These are phyloP conservation scores for Cavia aperea DNA, from an alignment of 2,113 vertebrate species.

Conservation along the genomic window DNA sequence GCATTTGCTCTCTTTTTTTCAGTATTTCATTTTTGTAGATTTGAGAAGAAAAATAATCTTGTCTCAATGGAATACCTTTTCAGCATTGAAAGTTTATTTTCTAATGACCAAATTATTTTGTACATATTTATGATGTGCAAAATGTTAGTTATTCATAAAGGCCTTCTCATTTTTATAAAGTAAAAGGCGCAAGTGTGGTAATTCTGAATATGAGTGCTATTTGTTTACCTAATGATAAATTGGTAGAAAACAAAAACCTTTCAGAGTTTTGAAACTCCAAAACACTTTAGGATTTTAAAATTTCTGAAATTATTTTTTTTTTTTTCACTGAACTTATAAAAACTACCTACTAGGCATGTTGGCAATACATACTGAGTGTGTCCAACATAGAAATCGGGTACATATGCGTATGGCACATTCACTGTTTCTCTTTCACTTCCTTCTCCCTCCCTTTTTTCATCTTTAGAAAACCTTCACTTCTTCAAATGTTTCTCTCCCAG, in stretches of 20 bases:
- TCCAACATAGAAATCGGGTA: not conserved
- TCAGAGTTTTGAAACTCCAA: not conserved
- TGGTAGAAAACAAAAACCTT: not conserved
- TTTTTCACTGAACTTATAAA: not conserved
- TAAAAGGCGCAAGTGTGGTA: not conserved
- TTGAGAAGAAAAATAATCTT: not conserved
- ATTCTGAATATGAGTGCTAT: not conserved
- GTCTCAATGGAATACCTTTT: not conserved
- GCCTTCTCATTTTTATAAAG: not conserved
- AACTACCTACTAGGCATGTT: not conserved
- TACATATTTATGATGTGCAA: not conserved
- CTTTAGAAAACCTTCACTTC: not conserved
- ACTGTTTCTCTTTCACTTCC: not conserved
- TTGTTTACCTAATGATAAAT: not conserved
- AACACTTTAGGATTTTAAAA: not conserved
- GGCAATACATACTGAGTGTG: not conserved
- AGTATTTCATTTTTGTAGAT: not conserved
- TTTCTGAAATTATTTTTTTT: not conserved
- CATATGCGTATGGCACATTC: not conserved
- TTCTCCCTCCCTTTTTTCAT: not conserved
- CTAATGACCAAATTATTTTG: not conserved
- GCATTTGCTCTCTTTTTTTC: not conserved
- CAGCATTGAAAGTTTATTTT: not conserved
- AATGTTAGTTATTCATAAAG: not conserved
- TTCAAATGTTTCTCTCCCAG: not conserved